Evolutionary conservation across 2,888 invertebrate species (phyloP).

Genomic region (Parnassius mnemosyne): DNA sequence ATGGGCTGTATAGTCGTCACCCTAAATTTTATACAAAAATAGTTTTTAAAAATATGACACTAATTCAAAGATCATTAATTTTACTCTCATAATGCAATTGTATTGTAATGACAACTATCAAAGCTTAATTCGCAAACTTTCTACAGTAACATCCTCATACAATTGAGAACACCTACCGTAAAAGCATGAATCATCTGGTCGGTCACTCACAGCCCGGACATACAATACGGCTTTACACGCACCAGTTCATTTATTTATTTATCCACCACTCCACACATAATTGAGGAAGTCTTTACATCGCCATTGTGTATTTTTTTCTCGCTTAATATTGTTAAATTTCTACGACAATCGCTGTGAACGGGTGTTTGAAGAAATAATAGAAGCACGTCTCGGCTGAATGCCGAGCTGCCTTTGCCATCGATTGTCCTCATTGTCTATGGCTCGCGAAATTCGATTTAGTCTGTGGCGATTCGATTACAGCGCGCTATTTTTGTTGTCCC

Average conservation of each 20-base stretch:
- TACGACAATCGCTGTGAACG: slow-evolving; percentile 35
- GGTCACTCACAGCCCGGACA: slow-evolving; percentile 4
- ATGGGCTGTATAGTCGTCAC: too few relatives aligned
- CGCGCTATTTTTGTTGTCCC: slow-evolving; percentile 30
- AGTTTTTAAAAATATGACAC: too few relatives aligned
- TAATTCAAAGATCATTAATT: too few relatives aligned
- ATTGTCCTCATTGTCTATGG: slow-evolving; percentile 42
- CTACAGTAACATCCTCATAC: background rate
- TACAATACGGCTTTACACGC: slow-evolving; percentile 8
- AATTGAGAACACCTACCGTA: background rate
- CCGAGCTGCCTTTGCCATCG: slow-evolving; percentile 30
- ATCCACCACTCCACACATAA: slow-evolving; percentile 55
- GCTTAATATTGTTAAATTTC: slow-evolving; percentile 44
- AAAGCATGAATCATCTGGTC: background rate
- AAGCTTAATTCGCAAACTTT: background rate
- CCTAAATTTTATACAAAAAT: too few relatives aligned
- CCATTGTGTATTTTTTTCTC: slow-evolving; percentile 44
- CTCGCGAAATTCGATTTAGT: slow-evolving; percentile 43
- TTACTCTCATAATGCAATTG: too few relatives aligned
- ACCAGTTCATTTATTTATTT: slow-evolving; percentile 48
- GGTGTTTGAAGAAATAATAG: slow-evolving; percentile 32
- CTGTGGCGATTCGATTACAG: slow-evolving; percentile 39
- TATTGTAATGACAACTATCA: too few relatives aligned
- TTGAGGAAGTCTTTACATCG: slow-evolving; percentile 68
- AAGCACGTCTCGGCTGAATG: slow-evolving; percentile 27